A percentile compares a stretch with the other conserved stretches of the same genome.
phyloP scores from a whole-genome alignment of 2,797 vertebrate genomes.

The Australoheros facetus region DNA sequence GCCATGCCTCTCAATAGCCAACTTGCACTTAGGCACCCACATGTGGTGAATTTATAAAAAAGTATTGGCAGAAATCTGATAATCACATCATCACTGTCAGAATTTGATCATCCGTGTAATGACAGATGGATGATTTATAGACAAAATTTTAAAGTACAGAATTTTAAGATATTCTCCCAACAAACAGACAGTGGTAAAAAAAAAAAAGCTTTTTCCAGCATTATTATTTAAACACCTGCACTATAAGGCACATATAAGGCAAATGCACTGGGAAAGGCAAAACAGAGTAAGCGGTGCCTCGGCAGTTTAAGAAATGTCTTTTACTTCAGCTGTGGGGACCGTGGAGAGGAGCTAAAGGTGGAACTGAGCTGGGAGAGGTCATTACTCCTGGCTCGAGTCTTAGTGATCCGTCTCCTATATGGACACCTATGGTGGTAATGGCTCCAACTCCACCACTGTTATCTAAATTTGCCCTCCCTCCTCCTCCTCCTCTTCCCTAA shows the following conservation, averaged over 20 bases:
- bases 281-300: conserved; percentile 2
- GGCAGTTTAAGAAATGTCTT: conserved; percentile 36
- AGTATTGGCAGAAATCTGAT: conserved; percentile 8
- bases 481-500: background rate
- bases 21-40: conserved; percentile 29
- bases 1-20: conserved; percentile 13
- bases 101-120: background rate
- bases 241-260: background rate
- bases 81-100: conserved; percentile 6
- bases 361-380: conserved; percentile 34
- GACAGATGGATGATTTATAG: background rate
- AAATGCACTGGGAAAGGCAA: background rate
- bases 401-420: conserved; percentile 31
- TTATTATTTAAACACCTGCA: too few species aligned
- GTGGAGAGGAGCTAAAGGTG: conserved; percentile 35
- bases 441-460: conserved; percentile 36
- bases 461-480: conserved; percentile 7
- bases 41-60: background rate
- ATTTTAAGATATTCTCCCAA: background rate
- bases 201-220: background rate
- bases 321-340: conserved; percentile 21
- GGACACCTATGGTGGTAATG: conserved; percentile 23
- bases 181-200: background rate
- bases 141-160: background rate
- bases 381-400: conserved; percentile 50